A percentile compares a stretch with the other conserved stretches of the same genome.
These are phyloP conservation scores for Oncopodura yosiiana DNA, from an alignment of 1,140 invertebrate species.

Conservation along the genomic window DNA sequence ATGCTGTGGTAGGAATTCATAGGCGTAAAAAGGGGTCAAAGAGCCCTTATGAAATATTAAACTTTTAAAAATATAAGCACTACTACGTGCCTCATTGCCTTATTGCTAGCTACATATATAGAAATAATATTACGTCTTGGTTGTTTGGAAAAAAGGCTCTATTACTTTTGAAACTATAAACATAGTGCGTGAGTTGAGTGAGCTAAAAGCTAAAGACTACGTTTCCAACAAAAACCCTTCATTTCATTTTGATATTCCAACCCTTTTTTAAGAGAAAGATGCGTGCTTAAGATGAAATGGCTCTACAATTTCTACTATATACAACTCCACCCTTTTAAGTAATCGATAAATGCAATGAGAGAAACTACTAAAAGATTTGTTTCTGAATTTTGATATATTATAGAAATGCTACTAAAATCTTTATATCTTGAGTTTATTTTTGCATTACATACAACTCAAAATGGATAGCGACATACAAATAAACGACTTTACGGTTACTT, in stretches of 20 bases:
- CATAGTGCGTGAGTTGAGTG: background rate
- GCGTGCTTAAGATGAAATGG: no score
- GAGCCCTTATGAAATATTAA: slow-evolving; percentile 1
- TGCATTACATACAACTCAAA: no score
- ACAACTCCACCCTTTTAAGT: no score
- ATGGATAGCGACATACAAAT: no score
- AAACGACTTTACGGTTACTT: no score
- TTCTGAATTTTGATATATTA: no score
- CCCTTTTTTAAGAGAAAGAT: no score
- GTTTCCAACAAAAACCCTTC: background rate
- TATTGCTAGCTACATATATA: background rate
- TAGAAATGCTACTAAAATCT: no score
- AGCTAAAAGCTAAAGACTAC: background rate
- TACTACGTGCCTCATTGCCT: background rate
- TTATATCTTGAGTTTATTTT: no score
- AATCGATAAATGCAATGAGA: no score
- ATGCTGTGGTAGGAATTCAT: slow-evolving; percentile 24
- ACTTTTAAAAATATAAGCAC: background rate
- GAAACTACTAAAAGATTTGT: no score
- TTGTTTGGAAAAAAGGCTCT: background rate
- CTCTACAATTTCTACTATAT: no score
- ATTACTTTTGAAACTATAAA: background rate
- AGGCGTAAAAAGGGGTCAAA: slow-evolving; percentile 31
- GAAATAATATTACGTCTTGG: background rate
- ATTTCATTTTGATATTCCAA: slow-evolving; percentile 1